Base-by-base conservation (phyloP, 1,140 invertebrate genomes). In the Adelges cooleyi region DNA sequence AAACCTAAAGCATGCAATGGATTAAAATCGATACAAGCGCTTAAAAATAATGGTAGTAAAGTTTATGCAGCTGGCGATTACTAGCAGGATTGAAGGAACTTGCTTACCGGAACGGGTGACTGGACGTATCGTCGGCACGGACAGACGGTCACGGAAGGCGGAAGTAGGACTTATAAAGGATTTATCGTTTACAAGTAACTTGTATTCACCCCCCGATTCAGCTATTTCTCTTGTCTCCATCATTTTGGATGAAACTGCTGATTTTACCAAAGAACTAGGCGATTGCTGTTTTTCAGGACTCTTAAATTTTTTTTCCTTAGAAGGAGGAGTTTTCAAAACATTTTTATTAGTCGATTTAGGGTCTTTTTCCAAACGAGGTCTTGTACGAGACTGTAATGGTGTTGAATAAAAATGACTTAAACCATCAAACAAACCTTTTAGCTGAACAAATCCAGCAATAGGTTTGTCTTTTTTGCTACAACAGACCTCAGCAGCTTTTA, bases 371-470 rank as follows among this genome's bases (percentile, higher is more conserved):
- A 18, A 29, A 29, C 56, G 42, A 29, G 25, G 56, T 20, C 56
- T 40, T 40, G 40, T 62, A 70, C 84, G 70, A 75, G 83, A 75
- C 62, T 80, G 80, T 49, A 78, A 77, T 8, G 82, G 81, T 23
- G 84, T 80, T 40, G 85, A 84, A 72, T 88, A 92, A 69, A 90
- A 83, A 73, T 91, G 88, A 66, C 88, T 90, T 9, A 92, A 77
- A 2, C 89, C 88, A 74, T 92, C 89, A 75, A 86, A 90, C 1
- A 92, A 75, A 20, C 87, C 84, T 56, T 84, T 85, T 11, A 90
- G 72, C 68, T 86, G 85, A 6, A 82, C 80, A 69, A 78, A 77
- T 23, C 82, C 81, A 68, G 80, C 75, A 59, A 54, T 54, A 38
- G 42, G 38, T 36, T 59, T 54, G 17, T 53, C 52, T 53, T 67